Percentiles rank a stretch among this genome's conserved stretches.
Evolutionary conservation across 2,888 invertebrate species (phyloP).

Genomic region (Habrosyne pyritoides): DNA sequence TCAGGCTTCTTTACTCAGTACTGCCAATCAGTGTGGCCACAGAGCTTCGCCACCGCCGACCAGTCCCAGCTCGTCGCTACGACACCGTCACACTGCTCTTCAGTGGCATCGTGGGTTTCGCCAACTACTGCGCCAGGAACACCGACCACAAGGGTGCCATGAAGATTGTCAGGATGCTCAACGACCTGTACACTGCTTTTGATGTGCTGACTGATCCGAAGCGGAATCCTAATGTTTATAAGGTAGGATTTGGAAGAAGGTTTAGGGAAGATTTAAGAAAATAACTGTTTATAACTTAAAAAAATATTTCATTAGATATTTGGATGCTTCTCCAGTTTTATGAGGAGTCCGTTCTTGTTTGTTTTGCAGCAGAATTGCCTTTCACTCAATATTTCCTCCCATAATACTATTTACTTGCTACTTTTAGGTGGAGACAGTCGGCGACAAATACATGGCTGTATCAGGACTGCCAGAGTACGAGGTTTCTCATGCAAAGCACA

Average conservation of each 20-base stretch:
- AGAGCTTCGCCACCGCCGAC: conserved; percentile 94
- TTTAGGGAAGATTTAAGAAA: background rate
- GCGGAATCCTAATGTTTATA: conserved; percentile 96
- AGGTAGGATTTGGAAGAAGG: conserved; percentile 82
- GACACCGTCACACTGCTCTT: conserved; percentile 96
- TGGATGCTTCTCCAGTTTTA: background rate
- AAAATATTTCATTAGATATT: too few relatives aligned
- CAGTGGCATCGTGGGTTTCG: conserved; percentile 95
- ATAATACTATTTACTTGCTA: conserved; percentile 5
- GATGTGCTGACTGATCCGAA: conserved; percentile 96
- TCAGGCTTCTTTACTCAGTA: conserved; percentile 95
- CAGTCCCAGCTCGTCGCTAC: conserved; percentile 94
- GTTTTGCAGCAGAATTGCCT: too few relatives aligned
- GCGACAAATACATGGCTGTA: conserved; percentile 99
- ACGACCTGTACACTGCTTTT: conserved; percentile 96
- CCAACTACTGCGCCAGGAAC: conserved; percentile 94
- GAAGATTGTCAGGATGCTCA: conserved; percentile 97
- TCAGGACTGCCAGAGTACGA: conserved; percentile 97
- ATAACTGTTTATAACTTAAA: background rate
- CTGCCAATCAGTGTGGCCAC: conserved; percentile 97
- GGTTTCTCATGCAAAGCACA: conserved; percentile 94
- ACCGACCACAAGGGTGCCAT: conserved; percentile 97
- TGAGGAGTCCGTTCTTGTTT: too few relatives aligned
- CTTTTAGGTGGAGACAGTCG: conserved; percentile 96
- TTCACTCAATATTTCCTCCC: too few relatives aligned